Base-by-base conservation (phyloP, 1,140 invertebrate genomes). In the Brachionus angularis region DNA sequence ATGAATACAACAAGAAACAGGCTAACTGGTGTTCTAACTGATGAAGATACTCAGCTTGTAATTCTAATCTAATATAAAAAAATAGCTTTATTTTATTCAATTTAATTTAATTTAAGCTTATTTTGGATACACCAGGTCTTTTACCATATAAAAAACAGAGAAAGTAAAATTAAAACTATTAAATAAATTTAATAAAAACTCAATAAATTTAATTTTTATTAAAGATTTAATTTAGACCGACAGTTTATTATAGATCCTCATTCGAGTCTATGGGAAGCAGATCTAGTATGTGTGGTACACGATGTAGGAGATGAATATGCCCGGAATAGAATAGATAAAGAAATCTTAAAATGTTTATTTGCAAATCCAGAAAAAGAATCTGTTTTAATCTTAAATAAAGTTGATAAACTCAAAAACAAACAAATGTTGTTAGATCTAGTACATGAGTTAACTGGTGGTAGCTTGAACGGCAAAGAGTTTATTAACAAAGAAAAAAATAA, bases 301-400 rank as follows among this genome's bases (percentile, higher is more conserved):
- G 92, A 95, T 84, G 86, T 87, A 8, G 86, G 87, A 0, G 88
- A 89, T 79, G 77, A 78, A n/a, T 87, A 84, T 78, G 86, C 85
- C 0, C 85, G 87, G 70, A 82, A 87, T 46, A 82, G 76, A 42
- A 79, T 95, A 7, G 86, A 89, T 80, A 75, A 81, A 3, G 86
- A 88, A 80, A 82, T 93, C 0, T 74, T 91, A 0, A 79, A 86
- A 33, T 80, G 91, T 21, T 78, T 95, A 4, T 81, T 86, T 77
- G 75, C 84, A 46, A 82, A 87, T 76, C 78, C 84, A 67, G 77
- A 85, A 34, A 86, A 87, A 75, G 85, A 88, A 14, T 86, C 87
- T 74, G 86, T 96, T 77, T 82, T 96, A 4, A 85, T 95, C 47
- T 77, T 96, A 2, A 96, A 95, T 76, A 96, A 96, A 85, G 87